Base-by-base conservation (phyloP, 2,888 invertebrate species). In the Sceliomorpha sp. region DNA sequence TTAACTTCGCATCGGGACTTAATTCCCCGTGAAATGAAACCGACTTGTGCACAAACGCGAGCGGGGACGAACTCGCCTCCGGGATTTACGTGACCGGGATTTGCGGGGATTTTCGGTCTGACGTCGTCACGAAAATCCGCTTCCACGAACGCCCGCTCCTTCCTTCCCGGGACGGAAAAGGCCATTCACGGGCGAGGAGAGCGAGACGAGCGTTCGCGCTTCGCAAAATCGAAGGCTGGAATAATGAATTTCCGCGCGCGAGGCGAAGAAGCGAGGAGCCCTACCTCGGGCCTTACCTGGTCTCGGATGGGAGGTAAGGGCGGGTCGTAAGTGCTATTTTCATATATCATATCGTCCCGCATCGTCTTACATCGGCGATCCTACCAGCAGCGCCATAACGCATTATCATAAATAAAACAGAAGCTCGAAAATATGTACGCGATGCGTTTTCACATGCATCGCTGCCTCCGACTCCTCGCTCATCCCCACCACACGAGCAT, bases 21-120 rank as follows among this genome's bases (percentile, higher is more conserved):
- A 88, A 88, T 88, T 87, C 87, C 78, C 87, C 87, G 82, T 87
- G 85, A 88, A 88, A 88, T 85, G 85, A 86, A 82, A 75, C 72
- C 76, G 75, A 79, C 77, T 77, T 76, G 77, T 73, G 77, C 75
- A 72, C 70, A 73, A 70, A n/a, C n/a, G n/a, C n/a, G n/a, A n/a
- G n/a, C 75, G 73, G 72, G 73, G 69, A 69, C 72, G 66, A 75
- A 82, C 82, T 82, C 76, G 82, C 63, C 50, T 77, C n/a, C n/a
- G n/a, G 79, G 82, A 80, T 82, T 83, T 82, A 80, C 75, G 80
- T 74, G 79, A 78, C 58, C 72, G 72, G 81, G 82, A 82, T 81
- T 82, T 83, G 78, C 76, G 79, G 80, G 76, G 78, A 81, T 80
- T 78, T 74, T 34, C 67, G 64, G 58, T 71, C 71, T 71, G 70